A percentile compares a stretch with the other conserved stretches of the same genome.
Evolutionary conservation across 2,797 vertebrate genomes (phyloP).

Genomic region (Scolopax bukidnonensis): DNA sequence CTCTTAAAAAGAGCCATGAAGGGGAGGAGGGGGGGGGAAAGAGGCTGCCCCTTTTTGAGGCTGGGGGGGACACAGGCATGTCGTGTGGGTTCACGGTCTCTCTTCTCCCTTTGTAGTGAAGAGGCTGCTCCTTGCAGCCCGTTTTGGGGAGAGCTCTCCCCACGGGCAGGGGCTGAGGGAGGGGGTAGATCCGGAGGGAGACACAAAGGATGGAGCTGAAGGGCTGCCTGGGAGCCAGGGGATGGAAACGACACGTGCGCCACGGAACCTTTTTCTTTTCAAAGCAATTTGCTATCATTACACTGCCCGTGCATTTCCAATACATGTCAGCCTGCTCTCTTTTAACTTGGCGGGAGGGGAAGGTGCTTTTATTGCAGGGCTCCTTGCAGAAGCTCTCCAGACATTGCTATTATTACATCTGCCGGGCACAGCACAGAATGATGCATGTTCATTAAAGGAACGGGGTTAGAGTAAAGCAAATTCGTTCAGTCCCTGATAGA

Average conservation of each 20-base stretch:
- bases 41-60: neutral
- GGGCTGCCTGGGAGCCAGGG: slow-evolving; percentile 35
- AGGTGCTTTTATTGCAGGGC: slow-evolving; percentile 71
- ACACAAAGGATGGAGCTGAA: slow-evolving; percentile 32
- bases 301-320: slow-evolving; percentile 73
- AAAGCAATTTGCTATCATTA: slow-evolving; percentile 75
- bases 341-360: slow-evolving; percentile 71
- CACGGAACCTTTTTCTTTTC: slow-evolving; percentile 59
- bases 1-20: neutral
- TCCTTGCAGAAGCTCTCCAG: slow-evolving; percentile 59
- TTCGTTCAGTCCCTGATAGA: neutral
- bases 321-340: slow-evolving; percentile 73
- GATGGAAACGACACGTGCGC: slow-evolving; percentile 64
- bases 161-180: slow-evolving; percentile 15
- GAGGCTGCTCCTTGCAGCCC: neutral
- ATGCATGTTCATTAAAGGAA: slow-evolving; percentile 50
- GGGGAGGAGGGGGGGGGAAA: neutral
- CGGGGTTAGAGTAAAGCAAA: slow-evolving; percentile 27
- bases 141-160: neutral
- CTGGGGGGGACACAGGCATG: no score
- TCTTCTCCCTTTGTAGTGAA: slow-evolving; percentile 24
- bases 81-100: neutral
- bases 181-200: neutral
- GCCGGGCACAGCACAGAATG: slow-evolving; percentile 29
- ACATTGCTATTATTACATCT: slow-evolving; percentile 70